Conservation (phyloP, 2,113 vertebrate genomes). For the Fregetta grallaria region DNA sequence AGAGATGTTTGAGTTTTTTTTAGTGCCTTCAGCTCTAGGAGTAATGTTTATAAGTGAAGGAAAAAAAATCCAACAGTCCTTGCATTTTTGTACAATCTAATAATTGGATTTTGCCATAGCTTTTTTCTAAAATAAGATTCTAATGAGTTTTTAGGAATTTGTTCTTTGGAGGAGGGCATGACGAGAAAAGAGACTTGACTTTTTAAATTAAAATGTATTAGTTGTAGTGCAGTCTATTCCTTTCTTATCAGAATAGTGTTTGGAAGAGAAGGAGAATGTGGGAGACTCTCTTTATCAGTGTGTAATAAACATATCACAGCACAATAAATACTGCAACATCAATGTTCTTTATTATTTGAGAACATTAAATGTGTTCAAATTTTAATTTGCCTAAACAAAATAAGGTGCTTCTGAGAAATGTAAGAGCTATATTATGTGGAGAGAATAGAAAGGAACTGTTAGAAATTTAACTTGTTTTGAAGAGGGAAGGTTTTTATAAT, state of each 20-base stretch:
- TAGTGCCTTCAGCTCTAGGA: neutral
- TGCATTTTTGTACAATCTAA: neutral
- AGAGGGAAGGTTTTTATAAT: slow-evolving; percentile 16
- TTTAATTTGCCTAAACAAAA: slow-evolving; percentile 24
- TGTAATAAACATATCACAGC: neutral
- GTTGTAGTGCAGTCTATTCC: neutral
- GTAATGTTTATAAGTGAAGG: neutral
- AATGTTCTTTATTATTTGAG: neutral
- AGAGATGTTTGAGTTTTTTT: neutral
- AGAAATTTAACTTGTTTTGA: neutral
- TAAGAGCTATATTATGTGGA: neutral
- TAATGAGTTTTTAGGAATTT: neutral
- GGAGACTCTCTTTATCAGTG: neutral
- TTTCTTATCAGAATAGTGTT: neutral
- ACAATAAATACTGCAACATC: neutral
- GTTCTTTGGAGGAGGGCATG: neutral
- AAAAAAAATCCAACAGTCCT: neutral
- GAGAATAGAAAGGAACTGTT: neutral
- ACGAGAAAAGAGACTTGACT: neutral
- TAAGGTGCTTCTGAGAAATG: neutral
- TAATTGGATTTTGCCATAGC: neutral
- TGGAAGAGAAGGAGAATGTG: neutral
- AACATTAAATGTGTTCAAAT: neutral
- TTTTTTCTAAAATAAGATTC: neutral
- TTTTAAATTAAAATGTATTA: neutral